Percentiles rank a stretch among this genome's conserved stretches.
Conservation (phyloP, 2,797 vertebrate genomes). For the Macropus fuliginosus region DNA sequence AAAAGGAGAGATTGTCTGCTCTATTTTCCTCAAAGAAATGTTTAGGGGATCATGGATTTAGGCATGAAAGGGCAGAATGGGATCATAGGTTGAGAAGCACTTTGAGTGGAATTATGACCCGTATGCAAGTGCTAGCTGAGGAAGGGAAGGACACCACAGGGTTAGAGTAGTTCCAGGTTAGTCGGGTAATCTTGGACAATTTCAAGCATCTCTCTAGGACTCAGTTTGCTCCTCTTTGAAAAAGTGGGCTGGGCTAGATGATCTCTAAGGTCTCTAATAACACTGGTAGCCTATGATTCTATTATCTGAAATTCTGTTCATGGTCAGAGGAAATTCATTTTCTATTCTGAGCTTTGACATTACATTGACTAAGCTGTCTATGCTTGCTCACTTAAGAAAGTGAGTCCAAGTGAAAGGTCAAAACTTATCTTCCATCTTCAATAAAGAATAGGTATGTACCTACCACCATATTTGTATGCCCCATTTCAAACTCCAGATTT, state of each 20-base stretch:
- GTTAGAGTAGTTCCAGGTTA: not conserved
- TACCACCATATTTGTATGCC: not conserved
- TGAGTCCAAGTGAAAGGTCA: not conserved
- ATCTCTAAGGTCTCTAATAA: constrained; percentile 20
- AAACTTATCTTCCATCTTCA: not conserved
- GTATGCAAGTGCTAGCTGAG: not conserved
- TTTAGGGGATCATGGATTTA: not conserved
- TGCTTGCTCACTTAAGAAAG: constrained; percentile 4
- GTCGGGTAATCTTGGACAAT: not conserved
- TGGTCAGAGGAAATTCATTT: not conserved
- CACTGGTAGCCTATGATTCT: not conserved
- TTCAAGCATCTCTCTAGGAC: not conserved
- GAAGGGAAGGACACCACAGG: not conserved
- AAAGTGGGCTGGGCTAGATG: not conserved
- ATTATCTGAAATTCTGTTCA: not conserved
- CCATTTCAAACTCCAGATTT: constrained; percentile 28
- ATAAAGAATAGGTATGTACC: constrained; percentile 50
- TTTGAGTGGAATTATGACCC: not conserved
- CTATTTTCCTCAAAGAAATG: not conserved
- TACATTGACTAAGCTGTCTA: not conserved
- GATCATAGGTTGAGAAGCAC: not conserved
- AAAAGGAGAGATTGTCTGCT: not conserved
- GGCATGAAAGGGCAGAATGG: not conserved
- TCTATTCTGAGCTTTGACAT: not conserved
- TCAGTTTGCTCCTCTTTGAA: constrained; percentile 26